Evolutionary conservation across 2,797 vertebrate genomes (phyloP).

Genomic region (Carduelis carduelis): DNA sequence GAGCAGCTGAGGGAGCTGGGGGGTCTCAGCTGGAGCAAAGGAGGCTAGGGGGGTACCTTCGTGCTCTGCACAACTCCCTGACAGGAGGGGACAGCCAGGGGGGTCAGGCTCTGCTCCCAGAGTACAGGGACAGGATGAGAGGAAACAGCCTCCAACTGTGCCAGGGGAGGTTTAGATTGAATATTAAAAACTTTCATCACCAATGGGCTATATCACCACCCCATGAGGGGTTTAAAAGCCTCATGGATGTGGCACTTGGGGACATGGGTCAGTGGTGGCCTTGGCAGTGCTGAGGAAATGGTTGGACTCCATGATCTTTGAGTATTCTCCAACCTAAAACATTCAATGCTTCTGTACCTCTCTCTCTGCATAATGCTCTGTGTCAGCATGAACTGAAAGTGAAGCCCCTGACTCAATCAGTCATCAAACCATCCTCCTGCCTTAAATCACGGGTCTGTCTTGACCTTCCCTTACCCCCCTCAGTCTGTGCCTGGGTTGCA

Average conservation of each 20-base stretch:
- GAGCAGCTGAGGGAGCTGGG: rapidly evolving
- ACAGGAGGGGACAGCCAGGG: rapidly evolving
- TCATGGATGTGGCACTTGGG: not conserved
- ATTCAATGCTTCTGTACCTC: not conserved
- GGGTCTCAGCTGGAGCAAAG: not conserved
- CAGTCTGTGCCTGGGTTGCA: not conserved
- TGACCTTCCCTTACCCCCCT: conserved; percentile 31
- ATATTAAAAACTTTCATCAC: not conserved
- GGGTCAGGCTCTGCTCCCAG: rapidly evolving
- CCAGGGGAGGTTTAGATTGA: not conserved
- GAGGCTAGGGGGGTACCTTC: not conserved
- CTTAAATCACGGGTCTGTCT: conserved; percentile 6
- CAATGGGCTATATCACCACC: not conserved
- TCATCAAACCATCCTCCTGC: not conserved
- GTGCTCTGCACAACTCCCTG: not conserved
- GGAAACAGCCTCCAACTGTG: rapidly evolving
- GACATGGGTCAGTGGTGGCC: not conserved
- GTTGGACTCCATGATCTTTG: not conserved
- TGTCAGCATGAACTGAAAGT: not conserved
- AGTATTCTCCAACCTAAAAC: not conserved
- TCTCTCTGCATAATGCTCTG: not conserved
- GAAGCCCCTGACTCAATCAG: not conserved
- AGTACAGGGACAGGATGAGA: not conserved
- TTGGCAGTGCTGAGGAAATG: not conserved
- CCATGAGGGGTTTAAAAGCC: not conserved